Base-by-base conservation (phyloP, 2,797 vertebrate species). In the Neostethus bicornis region DNA sequence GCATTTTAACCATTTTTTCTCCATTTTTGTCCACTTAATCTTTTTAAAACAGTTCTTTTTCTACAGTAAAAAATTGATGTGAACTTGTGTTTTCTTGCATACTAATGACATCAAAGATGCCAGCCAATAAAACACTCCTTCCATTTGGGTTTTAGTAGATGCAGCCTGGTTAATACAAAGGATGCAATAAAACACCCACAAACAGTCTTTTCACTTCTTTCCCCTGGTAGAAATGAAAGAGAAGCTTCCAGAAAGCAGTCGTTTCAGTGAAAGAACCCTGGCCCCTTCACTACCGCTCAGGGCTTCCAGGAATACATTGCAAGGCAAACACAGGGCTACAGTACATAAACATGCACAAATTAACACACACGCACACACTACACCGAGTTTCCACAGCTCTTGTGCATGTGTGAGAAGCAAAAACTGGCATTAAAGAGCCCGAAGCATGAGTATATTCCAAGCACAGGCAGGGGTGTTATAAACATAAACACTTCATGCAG, bases 231-330 rank as follows among this genome's bases (percentile, higher is more conserved):
- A 26, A 52, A 66, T 39, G 34, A 62, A 44, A 29, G 52, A 9
- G 64, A 69, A 38, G 67, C 54, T 65, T 77, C 73, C 61, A 84
- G 61, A 74, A 68, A 65, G 44, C 41, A 19, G 51, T 72, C 44
- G 19, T 51, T 7, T 21, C 61, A 55, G 52, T 55, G 62, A 55
- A 75, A 37, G 12, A 64, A 60, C 28, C 44, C 54, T 38, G 51
- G 60, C 51, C 65, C 45, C 70, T 69, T 32, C 9, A 35, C 67
- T 63, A 70, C 60, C 46, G 38, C 75, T 70, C 53, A 69, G 46
- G 67, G 79, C 87, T 87, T 88, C 86, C 84, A 85, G 85, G 85
- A 88, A 85, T 68, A 88, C 70, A 66, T 13, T 44, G 55, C 63
- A 71, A 77, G 47, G 45, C 48, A 56, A 63, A 67, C 10, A 17